These are phyloP conservation scores for Dynastes tityus DNA, from an alignment of 2,888 invertebrate species.

Conservation along the genomic window DNA sequence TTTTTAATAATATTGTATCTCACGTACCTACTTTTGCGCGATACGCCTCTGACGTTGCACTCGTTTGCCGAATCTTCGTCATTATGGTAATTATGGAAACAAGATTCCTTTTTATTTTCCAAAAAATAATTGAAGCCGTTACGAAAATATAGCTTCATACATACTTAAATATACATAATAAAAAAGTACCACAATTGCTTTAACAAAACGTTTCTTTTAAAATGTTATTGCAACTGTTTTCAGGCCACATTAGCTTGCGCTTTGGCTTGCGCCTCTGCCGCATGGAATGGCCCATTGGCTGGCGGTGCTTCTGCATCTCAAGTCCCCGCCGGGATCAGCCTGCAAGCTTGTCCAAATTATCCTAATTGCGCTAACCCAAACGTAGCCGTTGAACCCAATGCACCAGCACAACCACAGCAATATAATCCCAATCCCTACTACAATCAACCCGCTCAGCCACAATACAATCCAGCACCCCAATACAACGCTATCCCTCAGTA, in stretches of 20 bases:
- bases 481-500: constrained; percentile 44
- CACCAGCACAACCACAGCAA: constrained; percentile 51
- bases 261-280: constrained; percentile 64
- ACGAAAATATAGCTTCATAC: too few species aligned
- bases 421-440: constrained; percentile 43
- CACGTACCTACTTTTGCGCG: too few species aligned
- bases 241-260: constrained; percentile 67
- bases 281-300: constrained; percentile 68
- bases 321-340: constrained; percentile 68
- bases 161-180: too few species aligned
- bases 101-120: too few species aligned
- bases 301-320: constrained; percentile 67
- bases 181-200: too few species aligned
- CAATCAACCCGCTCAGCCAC: constrained; percentile 49
- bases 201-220: too few species aligned
- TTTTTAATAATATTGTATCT: too few species aligned
- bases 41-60: too few species aligned
- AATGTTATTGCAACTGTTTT: not conserved
- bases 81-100: too few species aligned
- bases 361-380: constrained; percentile 69
- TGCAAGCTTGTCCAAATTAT: constrained; percentile 69
- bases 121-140: too few species aligned
- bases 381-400: constrained; percentile 66
- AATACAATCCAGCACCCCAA: constrained; percentile 48
- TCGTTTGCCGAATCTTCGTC: too few species aligned